Percentiles rank a stretch among this genome's conserved stretches.
phyloP scores from a whole-genome alignment of 2,888 invertebrate species.

The Drosophila helvetica region DNA sequence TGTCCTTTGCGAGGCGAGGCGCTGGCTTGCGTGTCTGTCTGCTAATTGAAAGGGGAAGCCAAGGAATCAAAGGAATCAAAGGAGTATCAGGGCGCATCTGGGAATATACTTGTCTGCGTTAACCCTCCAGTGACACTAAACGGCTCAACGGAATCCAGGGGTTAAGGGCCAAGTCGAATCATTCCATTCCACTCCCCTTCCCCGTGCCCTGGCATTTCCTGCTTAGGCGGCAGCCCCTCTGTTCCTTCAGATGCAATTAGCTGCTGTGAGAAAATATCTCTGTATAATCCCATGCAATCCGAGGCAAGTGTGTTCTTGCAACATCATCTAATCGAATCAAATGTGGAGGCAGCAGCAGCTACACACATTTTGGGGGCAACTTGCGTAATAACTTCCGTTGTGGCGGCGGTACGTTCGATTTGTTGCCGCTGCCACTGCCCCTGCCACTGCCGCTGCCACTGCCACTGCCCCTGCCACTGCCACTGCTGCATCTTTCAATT shows the following conservation, averaged over 20 bases:
- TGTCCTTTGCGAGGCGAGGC: constrained; percentile 34
- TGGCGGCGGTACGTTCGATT: constrained; percentile 13
- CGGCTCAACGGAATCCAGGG: neutral
- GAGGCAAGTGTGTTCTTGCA: constrained; percentile 59
- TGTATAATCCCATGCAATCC: constrained; percentile 50
- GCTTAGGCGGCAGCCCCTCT: constrained; percentile 42
- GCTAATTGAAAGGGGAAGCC: constrained; percentile 76
- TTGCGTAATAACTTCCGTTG: constrained; percentile 76
- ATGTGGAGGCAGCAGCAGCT: constrained; percentile 4
- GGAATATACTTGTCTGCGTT: constrained; percentile 33
- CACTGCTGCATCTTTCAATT: constrained; percentile 61
- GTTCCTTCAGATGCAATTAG: constrained; percentile 34
- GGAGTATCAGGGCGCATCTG: no score
- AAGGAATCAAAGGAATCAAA: constrained; percentile 43
- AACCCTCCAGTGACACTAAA: constrained; percentile 5
- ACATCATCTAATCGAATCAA: constrained; percentile 76
- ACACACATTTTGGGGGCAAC: constrained; percentile 18
- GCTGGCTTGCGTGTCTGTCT: constrained; percentile 56
- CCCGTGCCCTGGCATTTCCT: constrained; percentile 65
- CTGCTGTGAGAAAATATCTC: constrained; percentile 16
- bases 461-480: no score
- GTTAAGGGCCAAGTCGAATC: neutral
- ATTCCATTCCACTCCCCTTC: neutral
- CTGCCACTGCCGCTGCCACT: no score
- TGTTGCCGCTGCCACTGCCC: no score